Conservation (phyloP, 2,888 invertebrate species). For the Imbricaverruca yamaguchii region DNA sequence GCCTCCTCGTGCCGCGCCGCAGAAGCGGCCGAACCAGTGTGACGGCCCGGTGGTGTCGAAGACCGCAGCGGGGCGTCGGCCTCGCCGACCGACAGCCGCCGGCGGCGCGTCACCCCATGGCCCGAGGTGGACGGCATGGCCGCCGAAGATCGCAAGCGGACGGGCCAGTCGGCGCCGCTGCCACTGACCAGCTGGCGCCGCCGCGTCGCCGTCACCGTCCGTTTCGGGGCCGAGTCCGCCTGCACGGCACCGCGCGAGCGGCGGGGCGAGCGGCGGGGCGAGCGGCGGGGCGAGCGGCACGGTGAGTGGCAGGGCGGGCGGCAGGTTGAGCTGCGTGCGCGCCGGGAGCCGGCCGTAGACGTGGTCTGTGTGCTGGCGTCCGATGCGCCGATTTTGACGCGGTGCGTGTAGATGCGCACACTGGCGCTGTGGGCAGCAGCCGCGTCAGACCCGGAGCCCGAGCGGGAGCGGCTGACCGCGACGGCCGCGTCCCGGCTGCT, state of each 20-base stretch:
- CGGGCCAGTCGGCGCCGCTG: not conserved
- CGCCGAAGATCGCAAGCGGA: no score
- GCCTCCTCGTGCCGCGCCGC: no score
- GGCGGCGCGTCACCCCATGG: not conserved
- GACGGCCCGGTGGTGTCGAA: no score
- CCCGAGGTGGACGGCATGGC: not conserved
- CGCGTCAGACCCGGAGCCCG: not conserved
- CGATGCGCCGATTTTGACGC: not conserved
- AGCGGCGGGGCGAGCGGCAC: no score
- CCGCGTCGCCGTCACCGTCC: not conserved
- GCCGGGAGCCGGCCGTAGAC: not conserved
- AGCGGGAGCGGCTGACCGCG: not conserved
- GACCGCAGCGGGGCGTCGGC: no score
- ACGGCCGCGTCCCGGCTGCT: not conserved
- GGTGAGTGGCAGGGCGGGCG: not conserved
- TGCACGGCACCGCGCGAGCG: not conserved
- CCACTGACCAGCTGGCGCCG: not conserved
- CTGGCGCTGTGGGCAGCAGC: not conserved
- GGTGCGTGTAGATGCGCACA: not conserved
- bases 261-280: not conserved
- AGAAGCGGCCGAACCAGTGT: no score
- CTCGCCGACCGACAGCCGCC: not conserved
- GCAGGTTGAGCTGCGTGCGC: not conserved
- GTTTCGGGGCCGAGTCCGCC: not conserved
- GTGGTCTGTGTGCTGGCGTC: not conserved